Evolutionary conservation across 1,140 invertebrate species (phyloP).

Genomic region (Platorchestia sp.): DNA sequence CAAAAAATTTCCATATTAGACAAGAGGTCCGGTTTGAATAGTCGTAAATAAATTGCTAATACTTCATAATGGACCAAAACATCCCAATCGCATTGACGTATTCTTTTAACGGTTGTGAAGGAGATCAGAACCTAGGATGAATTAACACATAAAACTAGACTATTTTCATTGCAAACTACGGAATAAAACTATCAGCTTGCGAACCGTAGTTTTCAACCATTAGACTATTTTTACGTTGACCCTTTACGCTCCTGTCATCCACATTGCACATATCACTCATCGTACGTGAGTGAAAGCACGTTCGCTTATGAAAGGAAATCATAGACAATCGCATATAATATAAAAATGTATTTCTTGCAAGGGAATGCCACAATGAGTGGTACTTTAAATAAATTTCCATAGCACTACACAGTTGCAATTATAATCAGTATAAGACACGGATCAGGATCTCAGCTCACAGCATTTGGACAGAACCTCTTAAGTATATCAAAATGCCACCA

Average conservation of each 20-base stretch:
- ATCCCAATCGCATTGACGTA: too few species aligned
- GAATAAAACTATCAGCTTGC: too few species aligned
- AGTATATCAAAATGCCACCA: conserved; percentile 34
- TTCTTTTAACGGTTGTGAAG: too few species aligned
- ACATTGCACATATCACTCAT: not conserved
- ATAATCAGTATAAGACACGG: conserved; percentile 52
- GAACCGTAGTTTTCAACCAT: too few species aligned
- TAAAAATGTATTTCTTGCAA: conserved; percentile 35
- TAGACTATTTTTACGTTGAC: too few species aligned
- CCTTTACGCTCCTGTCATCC: not conserved
- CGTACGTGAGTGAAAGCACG: not conserved
- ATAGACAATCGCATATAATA: not conserved
- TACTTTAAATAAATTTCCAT: not conserved
- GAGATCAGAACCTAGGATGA: too few species aligned
- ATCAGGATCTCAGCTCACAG: conserved; percentile 47
- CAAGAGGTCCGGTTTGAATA: too few species aligned
- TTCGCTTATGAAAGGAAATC: not conserved
- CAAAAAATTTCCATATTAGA: too few species aligned
- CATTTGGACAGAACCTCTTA: conserved; percentile 37
- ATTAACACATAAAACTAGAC: too few species aligned
- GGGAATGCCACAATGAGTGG: conserved; percentile 18
- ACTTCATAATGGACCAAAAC: too few species aligned
- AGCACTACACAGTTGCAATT: conserved; percentile 12
- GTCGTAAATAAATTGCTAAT: too few species aligned
- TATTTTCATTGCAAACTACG: too few species aligned